Percentiles rank a stretch among this genome's conserved stretches.
Conservation (phyloP, 2,797 vertebrate genomes). For the Megalops cyprinoides region DNA sequence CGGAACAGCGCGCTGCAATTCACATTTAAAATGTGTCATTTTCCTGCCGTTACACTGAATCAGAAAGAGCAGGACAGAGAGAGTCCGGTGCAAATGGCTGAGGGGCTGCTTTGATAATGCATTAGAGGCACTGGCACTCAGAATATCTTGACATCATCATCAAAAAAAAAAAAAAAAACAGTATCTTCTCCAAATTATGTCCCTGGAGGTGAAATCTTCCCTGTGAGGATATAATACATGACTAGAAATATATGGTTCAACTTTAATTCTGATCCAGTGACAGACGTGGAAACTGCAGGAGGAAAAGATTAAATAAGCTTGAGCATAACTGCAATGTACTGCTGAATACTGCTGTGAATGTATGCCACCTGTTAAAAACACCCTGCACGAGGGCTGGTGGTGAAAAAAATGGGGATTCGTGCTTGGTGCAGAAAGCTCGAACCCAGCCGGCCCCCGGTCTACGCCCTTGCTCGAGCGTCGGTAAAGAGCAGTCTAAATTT, state of each 20-base stretch:
- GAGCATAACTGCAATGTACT: not conserved
- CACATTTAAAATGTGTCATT: not conserved
- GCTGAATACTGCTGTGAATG: not conserved
- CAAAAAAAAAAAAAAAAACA: conserved; percentile 56
- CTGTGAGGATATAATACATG: conserved; percentile 22
- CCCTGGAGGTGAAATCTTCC: conserved; percentile 39
- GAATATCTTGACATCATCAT: conserved; percentile 66
- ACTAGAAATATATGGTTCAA: not conserved
- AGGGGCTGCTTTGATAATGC: conserved; percentile 47
- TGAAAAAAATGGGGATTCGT: not conserved
- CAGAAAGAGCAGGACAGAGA: conserved; percentile 44
- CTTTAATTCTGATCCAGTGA: not conserved
- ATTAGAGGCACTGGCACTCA: conserved; percentile 73
- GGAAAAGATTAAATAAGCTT: not conserved
- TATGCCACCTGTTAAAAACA: no score
- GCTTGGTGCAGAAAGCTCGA: not conserved
- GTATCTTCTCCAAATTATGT: conserved; percentile 60
- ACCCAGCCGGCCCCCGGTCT: not conserved
- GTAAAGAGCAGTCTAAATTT: conserved; percentile 43
- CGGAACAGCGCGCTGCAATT: not conserved
- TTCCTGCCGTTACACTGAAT: conserved; percentile 24
- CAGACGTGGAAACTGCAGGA: not conserved
- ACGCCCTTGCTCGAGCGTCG: not conserved
- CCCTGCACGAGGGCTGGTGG: not conserved
- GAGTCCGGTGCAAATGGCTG: not conserved